Evolutionary conservation across 2,888 invertebrate species (phyloP), one percentile per base, ranked within the genome.

Genomic region (Tinea pellionella): DNA sequence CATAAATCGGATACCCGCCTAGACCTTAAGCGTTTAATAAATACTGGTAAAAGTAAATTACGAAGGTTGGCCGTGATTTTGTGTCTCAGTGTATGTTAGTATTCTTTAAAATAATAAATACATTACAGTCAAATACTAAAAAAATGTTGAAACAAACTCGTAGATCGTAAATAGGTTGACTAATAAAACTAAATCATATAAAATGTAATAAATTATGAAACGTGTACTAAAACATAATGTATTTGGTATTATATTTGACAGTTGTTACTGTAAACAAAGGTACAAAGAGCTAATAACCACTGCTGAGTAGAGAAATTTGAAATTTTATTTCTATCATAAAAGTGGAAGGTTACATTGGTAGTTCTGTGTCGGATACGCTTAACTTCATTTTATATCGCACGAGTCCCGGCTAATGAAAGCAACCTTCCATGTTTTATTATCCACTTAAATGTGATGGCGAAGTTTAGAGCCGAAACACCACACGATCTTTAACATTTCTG

Each of bases 321-420:
- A 78, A 78, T 82, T 83, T 85, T 82, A 83, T 80, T 74, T 68
- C 73, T 64, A 67, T 74, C 81, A 72, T 85, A 79, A 84, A 83
- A 77, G 68, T 67, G 69, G n/a, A 70, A 76, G 77, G 77, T 77
- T 78, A 74, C 72, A 75, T 75, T 75, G 75, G 69, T 69, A 74
- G 75, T 73, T 29, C 24, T 59, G 47, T 59, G 43, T 24, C 70
- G 67, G 73, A 74, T 60, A 61, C 57, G 61, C 71, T 70, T 73
- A 74, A 77, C 75, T 75, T 71, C 72, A 73, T 72, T 77, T 79
- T 80, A 80, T 77, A 72, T 69, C 63, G 66, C 65, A 65, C 67
- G 69, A 67, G 57, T 69, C 67, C 63, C 19, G 68, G 72, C 75
- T 80, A 82, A 84, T 83, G 77, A 83, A 80, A 78, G 75, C 74